These are phyloP conservation scores for Cotesia vestalis DNA, from an alignment of 1,140 invertebrate species.

Conservation along the genomic window DNA sequence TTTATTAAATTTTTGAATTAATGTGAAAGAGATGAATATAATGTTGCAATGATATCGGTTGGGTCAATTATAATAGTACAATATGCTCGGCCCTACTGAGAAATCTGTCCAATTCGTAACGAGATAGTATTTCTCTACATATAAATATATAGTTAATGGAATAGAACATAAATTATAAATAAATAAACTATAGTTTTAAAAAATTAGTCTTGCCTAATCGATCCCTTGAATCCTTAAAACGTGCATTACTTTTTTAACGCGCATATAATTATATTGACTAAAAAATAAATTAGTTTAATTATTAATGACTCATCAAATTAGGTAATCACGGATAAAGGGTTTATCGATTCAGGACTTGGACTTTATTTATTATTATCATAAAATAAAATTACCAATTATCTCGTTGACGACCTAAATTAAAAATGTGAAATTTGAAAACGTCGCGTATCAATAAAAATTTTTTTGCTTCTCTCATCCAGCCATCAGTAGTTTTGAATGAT, in stretches of 20 bases:
- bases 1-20: background rate
- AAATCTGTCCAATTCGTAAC: slow-evolving; percentile 65
- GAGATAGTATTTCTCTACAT: slow-evolving; percentile 64
- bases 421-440: background rate
- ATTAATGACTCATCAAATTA: too few relatives aligned
- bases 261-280: slow-evolving; percentile 14
- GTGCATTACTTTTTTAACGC: slow-evolving; percentile 50
- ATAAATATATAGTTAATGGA: slow-evolving; percentile 47
- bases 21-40: slow-evolving; percentile 26
- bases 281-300: too few relatives aligned
- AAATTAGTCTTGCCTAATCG: slow-evolving; percentile 55
- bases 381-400: background rate
- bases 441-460: background rate
- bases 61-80: slow-evolving; percentile 44
- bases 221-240: slow-evolving; percentile 6
- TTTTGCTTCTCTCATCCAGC: slow-evolving; percentile 6
- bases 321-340: background rate
- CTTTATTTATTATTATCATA: slow-evolving; percentile 5
- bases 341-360: slow-evolving; percentile 36
- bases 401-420: background rate
- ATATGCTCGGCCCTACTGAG: slow-evolving; percentile 50
- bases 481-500: background rate
- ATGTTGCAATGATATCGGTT: slow-evolving; percentile 31
- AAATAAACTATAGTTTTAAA: slow-evolving; percentile 55
- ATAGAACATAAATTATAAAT: slow-evolving; percentile 50